Evolutionary conservation across 2,113 vertebrate genomes (phyloP).

Genomic region (Takifugu flavidus): DNA sequence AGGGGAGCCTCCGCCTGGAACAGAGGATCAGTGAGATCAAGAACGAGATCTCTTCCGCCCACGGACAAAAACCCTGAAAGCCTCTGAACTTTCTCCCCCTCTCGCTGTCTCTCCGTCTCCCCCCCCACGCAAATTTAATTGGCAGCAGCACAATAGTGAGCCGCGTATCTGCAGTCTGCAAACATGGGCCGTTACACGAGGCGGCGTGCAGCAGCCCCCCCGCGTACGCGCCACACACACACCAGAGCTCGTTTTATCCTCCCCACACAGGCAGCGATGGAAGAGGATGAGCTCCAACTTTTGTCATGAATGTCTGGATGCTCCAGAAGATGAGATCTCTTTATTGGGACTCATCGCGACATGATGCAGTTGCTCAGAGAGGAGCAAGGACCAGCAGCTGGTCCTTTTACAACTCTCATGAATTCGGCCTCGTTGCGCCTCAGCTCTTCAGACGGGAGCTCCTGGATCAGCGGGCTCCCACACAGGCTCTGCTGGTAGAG

Average conservation of each 20-base stretch:
- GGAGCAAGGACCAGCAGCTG: no score
- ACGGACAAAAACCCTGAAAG: conserved; percentile 52
- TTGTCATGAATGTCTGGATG: conserved; percentile 32
- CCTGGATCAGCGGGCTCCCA: conserved; percentile 56
- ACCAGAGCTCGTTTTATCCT: conserved; percentile 41
- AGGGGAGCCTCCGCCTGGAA: conserved; percentile 52
- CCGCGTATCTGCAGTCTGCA: conserved; percentile 59
- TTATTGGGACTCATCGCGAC: no score
- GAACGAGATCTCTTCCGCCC: conserved; percentile 61
- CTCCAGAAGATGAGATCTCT: conserved; percentile 17
- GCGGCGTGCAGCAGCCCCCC: conserved; percentile 26
- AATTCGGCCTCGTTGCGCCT: conserved; percentile 18
- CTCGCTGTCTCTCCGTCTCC: conserved; percentile 1
- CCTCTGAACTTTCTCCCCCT: conserved; percentile 54
- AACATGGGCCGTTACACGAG: conserved; percentile 44
- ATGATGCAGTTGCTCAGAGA: no score
- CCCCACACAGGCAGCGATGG: conserved; percentile 33
- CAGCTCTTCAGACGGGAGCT: conserved; percentile 38
- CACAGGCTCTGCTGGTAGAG: conserved; percentile 39
- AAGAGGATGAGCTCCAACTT: conserved; percentile 27
- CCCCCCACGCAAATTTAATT: conserved; percentile 60
- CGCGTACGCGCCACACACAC: conserved; percentile 22
- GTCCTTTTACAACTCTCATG: no score
- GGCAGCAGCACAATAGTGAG: conserved; percentile 48
- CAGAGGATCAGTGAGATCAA: conserved; percentile 68